Conservation (phyloP, 2,888 invertebrate species). For the Gibbula magus region DNA sequence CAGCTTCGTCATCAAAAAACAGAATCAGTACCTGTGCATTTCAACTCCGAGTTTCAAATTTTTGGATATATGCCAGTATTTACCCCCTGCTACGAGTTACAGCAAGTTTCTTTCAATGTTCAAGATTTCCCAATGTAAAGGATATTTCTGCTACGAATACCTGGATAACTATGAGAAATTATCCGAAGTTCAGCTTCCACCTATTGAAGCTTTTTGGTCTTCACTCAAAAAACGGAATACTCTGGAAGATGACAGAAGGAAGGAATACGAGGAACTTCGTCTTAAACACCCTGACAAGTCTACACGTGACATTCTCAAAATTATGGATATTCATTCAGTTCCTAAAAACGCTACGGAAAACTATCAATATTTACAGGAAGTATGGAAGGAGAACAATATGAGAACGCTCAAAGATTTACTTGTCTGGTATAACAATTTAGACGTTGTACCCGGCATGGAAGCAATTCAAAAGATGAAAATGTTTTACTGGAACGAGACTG, state of each 20-base stretch:
- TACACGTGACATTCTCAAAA: not conserved
- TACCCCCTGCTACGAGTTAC: not conserved
- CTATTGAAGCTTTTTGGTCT: not conserved
- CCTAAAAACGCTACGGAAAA: not conserved
- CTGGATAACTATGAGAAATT: not conserved
- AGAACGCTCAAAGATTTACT: not conserved
- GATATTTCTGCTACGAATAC: not conserved
- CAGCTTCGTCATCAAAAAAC: not conserved
- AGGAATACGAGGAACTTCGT: not conserved
- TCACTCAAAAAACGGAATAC: not conserved
- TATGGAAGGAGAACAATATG: constrained; percentile 5
- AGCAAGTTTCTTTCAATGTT: not conserved
- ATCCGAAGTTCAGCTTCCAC: not conserved
- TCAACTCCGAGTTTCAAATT: not conserved
- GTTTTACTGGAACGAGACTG: not conserved
- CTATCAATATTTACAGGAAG: not conserved
- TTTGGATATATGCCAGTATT: constrained; percentile 4
- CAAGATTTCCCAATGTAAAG: not conserved
- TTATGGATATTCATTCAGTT: not conserved
- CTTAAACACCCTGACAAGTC: not conserved
- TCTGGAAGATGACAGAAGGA: not conserved
- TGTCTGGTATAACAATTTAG: constrained; percentile 17
- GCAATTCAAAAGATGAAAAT: not conserved
- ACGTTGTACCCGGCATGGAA: constrained; percentile 2
- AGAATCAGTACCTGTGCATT: constrained; percentile 13